Percentiles rank a stretch among this genome's conserved stretches.
Evolutionary conservation across 2,113 vertebrate species (phyloP).

Genomic region (Apeltes quadracus): DNA sequence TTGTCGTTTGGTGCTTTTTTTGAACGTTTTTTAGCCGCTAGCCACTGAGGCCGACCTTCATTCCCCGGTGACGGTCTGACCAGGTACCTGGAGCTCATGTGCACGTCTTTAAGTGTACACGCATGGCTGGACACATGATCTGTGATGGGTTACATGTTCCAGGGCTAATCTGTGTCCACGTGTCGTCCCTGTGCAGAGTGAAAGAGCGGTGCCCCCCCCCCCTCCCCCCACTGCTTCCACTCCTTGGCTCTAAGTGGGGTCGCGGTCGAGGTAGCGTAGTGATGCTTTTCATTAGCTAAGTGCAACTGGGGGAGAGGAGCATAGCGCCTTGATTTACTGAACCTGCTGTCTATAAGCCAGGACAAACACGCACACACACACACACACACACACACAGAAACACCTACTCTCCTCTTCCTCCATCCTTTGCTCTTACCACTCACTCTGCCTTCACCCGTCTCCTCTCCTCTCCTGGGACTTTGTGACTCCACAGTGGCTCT

Average conservation of each 20-base stretch:
- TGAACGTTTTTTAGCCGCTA: background rate
- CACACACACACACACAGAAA: constrained; percentile 23
- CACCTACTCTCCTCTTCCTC: constrained; percentile 34
- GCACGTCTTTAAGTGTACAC: background rate
- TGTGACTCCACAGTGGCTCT: constrained; percentile 17
- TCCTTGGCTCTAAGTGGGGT: constrained; percentile 70
- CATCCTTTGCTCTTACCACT: constrained; percentile 30
- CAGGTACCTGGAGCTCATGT: background rate
- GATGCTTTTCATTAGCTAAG: constrained; percentile 81
- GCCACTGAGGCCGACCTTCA: background rate
- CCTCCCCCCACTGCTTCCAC: constrained; percentile 23
- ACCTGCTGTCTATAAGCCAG: constrained; percentile 52
- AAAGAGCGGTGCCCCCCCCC: constrained; percentile 43
- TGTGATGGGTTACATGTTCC: constrained; percentile 4
- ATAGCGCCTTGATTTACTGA: constrained; percentile 66
- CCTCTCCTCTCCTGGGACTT: constrained; percentile 46
- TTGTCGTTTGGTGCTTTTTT: background rate
- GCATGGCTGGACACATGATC: constrained; percentile 5
- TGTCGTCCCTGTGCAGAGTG: constrained; percentile 40
- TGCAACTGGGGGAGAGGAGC: constrained; percentile 71
- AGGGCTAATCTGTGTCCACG: constrained; percentile 28
- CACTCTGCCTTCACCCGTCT: constrained; percentile 43
- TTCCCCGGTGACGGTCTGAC: background rate
- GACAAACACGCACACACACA: constrained; percentile 25
- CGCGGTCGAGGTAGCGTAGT: constrained; percentile 52